Base-by-base conservation (phyloP, 2,797 vertebrate species). In the Leucoraja ocellata region DNA sequence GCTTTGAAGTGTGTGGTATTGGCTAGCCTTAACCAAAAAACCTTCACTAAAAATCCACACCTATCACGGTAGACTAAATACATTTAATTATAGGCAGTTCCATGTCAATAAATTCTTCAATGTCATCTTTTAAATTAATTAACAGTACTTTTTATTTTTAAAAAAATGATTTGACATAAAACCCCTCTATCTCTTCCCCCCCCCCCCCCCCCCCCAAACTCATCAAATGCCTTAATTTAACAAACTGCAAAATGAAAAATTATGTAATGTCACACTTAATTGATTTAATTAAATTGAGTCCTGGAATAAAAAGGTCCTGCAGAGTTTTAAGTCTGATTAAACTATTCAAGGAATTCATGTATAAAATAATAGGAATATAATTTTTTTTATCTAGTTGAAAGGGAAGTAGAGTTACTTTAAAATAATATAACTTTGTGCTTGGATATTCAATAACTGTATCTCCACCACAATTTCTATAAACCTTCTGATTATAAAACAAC, bases 231-330 rank as follows among this genome's bases (percentile, higher is more conserved):
- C n/a, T 32, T 65, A 18, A 65, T 68, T 88, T 32, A 88, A 65
- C 61, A 88, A 21, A n/a, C n/a, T 88, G 61, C 6, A 28, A 88
- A 68, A 88, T 65, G 61, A 63, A 65, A 65, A 68, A 32, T 36
- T 18, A 21, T 36, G 13, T 16, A 84, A 11, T 16, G 65, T 68
- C 16, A 16, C 11, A 68, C 11, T 68, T 11, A 86, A 84, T 58
- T 58, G 54, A 84, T 84, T 58, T 84, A n/a, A 86, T 83, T 86
- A 63, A 86, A 32, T 86, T 86, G 58, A 63, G 58, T 86, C 78
- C 36, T 21, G 6, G 16, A 36, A 16, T 36, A 18, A 18, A 46
- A 80, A 61, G 65, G 32, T 86, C 16, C 28, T 23, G 81, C 21
- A 61, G 46, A 58, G 54, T 90, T 90, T 39, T 10, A 68, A 13